A percentile compares a stretch with the other conserved stretches of the same genome.
These are phyloP conservation scores for Lacanobia wlatinum DNA, from an alignment of 2,888 invertebrate species.

Conservation along the genomic window DNA sequence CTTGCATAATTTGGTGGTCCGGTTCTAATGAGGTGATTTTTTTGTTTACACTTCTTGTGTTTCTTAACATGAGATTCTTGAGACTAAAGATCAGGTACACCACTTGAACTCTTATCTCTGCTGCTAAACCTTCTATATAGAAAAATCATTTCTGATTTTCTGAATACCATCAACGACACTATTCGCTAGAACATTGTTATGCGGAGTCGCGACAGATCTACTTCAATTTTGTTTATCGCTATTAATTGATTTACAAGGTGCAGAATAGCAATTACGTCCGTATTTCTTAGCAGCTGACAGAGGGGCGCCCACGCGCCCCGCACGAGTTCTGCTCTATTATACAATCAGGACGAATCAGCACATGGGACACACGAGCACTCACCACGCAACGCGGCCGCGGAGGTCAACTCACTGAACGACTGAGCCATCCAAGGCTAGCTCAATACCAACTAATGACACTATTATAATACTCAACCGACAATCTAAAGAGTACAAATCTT, in stretches of 20 bases:
- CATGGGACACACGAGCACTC: conserved; percentile 71
- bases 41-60: neutral
- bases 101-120: neutral
- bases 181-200: conserved; percentile 1
- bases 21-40: neutral
- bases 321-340: conserved; percentile 86
- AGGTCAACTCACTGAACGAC: conserved; percentile 61
- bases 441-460: conserved; percentile 48
- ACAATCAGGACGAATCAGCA: conserved; percentile 89
- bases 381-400: conserved; percentile 51
- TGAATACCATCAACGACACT: neutral
- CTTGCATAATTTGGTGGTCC: conserved; percentile 14
- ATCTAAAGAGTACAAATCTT: conserved; percentile 48
- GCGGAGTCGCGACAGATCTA: conserved; percentile 38
- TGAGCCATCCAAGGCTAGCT: conserved; percentile 66
- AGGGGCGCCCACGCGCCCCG: conserved; percentile 88
- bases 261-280: conserved; percentile 76
- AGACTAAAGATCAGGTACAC: too few relatives aligned
- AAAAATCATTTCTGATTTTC: neutral
- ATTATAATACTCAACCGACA: conserved; percentile 51
- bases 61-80: neutral
- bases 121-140: neutral
- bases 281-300: conserved; percentile 80
- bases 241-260: conserved; percentile 72
- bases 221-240: conserved; percentile 59